Evolutionary conservation across 2,888 invertebrate genomes (phyloP), one percentile per base, ranked within the genome.

Genomic region (Cephus spinipes): DNA sequence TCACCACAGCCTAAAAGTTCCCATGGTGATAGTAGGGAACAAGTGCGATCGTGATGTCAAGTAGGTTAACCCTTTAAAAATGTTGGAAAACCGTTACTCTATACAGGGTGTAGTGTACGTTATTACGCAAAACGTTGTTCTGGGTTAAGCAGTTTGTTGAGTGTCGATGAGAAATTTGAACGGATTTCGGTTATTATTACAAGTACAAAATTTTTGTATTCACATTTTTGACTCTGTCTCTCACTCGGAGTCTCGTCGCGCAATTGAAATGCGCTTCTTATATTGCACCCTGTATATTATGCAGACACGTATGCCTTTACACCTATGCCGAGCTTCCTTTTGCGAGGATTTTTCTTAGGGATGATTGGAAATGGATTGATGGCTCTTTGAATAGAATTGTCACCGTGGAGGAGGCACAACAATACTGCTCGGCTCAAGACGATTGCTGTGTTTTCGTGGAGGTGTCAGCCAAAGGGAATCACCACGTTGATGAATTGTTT

Each of bases 21-120:
- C 97, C 69, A 97, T 97, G 95, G 95, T 97, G 76, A 94, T 97
- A 80, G 97, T 96, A 3, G 97, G 97, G 76, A 97, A 97, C 91
- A 97, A 97, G 93, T 95, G 96, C 91, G 97, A 97, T 92, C 94
- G 94, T 87, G 97, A 97, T 74, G 93, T 95, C 87, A 95, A 95
- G 96, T 96, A 90, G 91, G 94, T 92, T 55, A 55, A 55, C 23
- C 55, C 23, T 55, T 9, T 9, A 55, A 55, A 23, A 23, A 55
- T 55, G 0, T 23, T 55, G 1, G 9, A 55, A 6, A 9, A 55
- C 55, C 55, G 9, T 55, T 55, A 55, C 23, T 55, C 2, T 55
- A 23, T 55, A 23, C 55, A 55, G 55, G 55, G 23, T 55, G 55
- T 9, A 55, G 1, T 23, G 9, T 55, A 55, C 6, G 23, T 55